phyloP scores from a whole-genome alignment of 1,140 invertebrate species.

The Zaprionus africanus region DNA sequence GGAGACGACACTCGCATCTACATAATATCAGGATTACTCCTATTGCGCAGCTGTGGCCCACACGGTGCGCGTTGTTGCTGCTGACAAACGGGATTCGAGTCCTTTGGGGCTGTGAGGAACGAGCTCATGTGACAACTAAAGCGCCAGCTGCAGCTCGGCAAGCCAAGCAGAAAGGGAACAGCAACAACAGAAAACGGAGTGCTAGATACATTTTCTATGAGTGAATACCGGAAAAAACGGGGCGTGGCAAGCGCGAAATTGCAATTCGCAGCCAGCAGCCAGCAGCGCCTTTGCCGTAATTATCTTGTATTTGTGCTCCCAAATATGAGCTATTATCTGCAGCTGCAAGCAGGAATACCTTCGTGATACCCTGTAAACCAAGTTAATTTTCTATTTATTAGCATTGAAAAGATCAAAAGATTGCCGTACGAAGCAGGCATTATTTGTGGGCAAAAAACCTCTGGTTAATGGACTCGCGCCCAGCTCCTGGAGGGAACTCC shows the following conservation, averaged over 20 bases:
- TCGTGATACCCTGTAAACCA: not conserved
- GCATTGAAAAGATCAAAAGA: constrained; percentile 2
- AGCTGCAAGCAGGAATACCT: not conserved
- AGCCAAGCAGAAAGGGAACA: constrained; percentile 28
- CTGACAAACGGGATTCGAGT: constrained; percentile 22
- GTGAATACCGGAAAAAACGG: constrained; percentile 63
- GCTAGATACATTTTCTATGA: constrained; percentile 74
- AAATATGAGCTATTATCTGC: not conserved
- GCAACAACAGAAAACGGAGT: not conserved
- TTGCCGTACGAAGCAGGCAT: not conserved
- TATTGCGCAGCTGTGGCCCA: constrained; percentile 39
- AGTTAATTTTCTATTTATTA: constrained; percentile 42
- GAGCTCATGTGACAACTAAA: constrained; percentile 45
- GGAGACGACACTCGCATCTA: constrained; percentile 20
- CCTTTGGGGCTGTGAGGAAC: constrained; percentile 18
- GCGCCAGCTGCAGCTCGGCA: constrained; percentile 1
- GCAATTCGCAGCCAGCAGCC: constrained; percentile 14
- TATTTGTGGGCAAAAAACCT: constrained; percentile 3
- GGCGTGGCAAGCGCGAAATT: constrained; percentile 40
- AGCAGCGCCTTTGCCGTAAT: not conserved
- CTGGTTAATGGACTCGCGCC: not conserved
- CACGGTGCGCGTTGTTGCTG: constrained; percentile 18
- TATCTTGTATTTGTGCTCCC: not conserved
- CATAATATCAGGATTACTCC: constrained; percentile 44
- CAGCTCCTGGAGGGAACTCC: not conserved